Evolutionary conservation across 2,797 vertebrate species (phyloP).

Genomic region (Erithacus rubecula): DNA sequence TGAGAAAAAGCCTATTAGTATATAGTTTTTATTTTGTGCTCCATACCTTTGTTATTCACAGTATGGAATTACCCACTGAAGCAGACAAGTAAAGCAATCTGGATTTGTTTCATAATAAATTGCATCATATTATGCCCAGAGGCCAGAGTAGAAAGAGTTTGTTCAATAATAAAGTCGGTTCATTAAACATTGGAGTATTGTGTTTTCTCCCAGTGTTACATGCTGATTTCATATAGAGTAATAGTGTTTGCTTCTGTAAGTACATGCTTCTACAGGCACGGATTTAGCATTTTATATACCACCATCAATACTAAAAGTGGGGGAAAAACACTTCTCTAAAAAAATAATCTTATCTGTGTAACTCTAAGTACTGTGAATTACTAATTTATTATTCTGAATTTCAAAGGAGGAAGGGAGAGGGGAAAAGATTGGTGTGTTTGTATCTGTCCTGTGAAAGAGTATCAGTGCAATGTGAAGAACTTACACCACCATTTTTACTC

Average conservation of each 20-base stretch:
- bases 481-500: not conserved
- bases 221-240: not conserved
- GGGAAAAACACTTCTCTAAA: not conserved
- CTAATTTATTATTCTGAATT: not conserved
- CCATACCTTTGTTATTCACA: conserved; percentile 40
- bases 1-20: conserved; percentile 33
- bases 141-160: conserved; percentile 40
- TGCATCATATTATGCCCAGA: conserved; percentile 48
- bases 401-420: not conserved
- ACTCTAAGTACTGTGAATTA: not conserved
- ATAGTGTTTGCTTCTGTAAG: not conserved
- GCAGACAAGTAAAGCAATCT: conserved; percentile 52
- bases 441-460: not conserved
- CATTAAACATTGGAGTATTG: conserved; percentile 49
- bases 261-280: not conserved
- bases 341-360: not conserved
- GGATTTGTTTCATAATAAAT: conserved; percentile 52
- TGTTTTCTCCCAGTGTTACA: not conserved
- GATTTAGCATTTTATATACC: not conserved
- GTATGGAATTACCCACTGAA: conserved; percentile 33
- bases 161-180: conserved; percentile 55
- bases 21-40: not conserved
- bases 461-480: not conserved
- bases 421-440: not conserved
- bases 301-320: not conserved